These are phyloP conservation scores for Drosophila pegasa DNA, from an alignment of 2,888 invertebrate species.

Conservation along the genomic window DNA sequence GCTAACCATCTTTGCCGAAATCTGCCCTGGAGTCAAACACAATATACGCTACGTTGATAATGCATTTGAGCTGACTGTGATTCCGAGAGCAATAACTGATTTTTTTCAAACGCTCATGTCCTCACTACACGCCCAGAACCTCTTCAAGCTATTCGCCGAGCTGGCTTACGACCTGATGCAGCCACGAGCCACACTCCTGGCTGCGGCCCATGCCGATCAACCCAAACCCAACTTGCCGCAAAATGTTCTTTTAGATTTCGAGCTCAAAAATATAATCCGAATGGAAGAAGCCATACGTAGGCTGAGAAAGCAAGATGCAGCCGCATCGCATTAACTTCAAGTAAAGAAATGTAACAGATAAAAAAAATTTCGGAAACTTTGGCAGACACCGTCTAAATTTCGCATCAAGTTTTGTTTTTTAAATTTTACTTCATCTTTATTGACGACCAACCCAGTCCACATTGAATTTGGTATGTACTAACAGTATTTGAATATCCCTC, in stretches of 20 bases:
- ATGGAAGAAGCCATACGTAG: background rate
- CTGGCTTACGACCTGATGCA: background rate
- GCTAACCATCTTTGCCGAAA: background rate
- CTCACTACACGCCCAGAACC: background rate
- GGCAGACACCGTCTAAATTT: background rate
- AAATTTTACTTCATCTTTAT: background rate
- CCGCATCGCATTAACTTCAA: background rate
- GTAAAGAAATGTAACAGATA: background rate
- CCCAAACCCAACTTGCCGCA: too few relatives aligned
- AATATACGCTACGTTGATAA: slow-evolving; percentile 22
- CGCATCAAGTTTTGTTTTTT: background rate
- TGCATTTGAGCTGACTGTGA: slow-evolving; percentile 17
- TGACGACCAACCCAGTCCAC: background rate
- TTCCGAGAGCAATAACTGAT: slow-evolving; percentile 3
- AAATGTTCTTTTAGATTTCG: background rate
- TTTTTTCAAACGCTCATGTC: background rate
- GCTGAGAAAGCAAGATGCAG: background rate
- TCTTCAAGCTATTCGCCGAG: slow-evolving; percentile 18
- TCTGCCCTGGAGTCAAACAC: background rate
- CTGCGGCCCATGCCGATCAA: too few relatives aligned
- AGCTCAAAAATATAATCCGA: background rate
- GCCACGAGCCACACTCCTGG: background rate
- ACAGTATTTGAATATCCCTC: background rate
- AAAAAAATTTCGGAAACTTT: background rate
- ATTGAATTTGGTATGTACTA: slow-evolving; percentile 6